Conservation (phyloP, 2,797 vertebrate species). For the Gallinago solitaria region DNA sequence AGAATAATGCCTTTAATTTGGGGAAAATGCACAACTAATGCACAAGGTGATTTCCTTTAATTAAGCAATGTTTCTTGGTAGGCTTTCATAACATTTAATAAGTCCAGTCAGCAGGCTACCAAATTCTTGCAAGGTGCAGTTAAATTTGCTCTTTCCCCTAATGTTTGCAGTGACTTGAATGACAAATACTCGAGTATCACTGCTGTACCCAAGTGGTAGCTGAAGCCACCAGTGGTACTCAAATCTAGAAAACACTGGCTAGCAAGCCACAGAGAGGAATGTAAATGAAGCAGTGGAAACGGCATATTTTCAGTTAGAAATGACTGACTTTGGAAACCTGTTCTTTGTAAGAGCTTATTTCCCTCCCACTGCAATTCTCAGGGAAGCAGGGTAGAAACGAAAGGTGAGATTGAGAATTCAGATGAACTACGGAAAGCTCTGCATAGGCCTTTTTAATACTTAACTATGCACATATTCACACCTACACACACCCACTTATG, state of each 20-base stretch:
- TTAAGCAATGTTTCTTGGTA: background rate
- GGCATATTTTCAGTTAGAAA: background rate
- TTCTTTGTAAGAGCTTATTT: background rate
- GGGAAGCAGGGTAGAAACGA: background rate
- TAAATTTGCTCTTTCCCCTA: background rate
- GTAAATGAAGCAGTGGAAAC: background rate
- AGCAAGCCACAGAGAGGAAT: background rate
- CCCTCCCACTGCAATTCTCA: background rate
- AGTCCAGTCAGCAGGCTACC: background rate
- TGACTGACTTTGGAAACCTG: background rate
- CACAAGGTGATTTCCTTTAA: background rate
- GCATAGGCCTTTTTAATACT: background rate
- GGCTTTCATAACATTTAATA: background rate
- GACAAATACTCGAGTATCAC: background rate
- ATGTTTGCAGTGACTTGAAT: background rate
- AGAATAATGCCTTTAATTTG: background rate
- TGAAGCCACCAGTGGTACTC: background rate
- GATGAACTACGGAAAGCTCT: background rate
- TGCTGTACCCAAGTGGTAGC: background rate
- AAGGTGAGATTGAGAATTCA: background rate
- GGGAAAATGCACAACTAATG: background rate
- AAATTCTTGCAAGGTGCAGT: background rate
- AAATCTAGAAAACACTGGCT: background rate
- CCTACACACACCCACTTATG: rapidly evolving
- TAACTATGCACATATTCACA: background rate